Evolutionary conservation across 2,888 invertebrate genomes (phyloP), one percentile per base, ranked within the genome.

Genomic region (Trachelus troglodyta): DNA sequence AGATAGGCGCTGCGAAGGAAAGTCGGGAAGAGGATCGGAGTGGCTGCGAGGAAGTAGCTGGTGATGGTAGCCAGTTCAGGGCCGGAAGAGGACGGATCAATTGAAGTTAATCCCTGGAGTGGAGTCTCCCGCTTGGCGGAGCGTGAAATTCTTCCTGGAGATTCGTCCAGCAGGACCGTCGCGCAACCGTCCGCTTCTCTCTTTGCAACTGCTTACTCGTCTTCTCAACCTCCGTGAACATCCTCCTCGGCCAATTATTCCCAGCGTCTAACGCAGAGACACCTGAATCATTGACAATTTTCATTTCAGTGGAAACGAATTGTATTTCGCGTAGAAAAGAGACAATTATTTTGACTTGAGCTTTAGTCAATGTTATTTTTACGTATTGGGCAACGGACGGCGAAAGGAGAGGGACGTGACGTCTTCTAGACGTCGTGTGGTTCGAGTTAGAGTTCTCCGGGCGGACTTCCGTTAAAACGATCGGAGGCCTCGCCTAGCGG

Each of bases 91-190:
- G 85, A 84, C 85, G 89, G 89, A 89, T 89, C 89, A 89, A 89
- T 89, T 89, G 89, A 86, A 89, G 89, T 89, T 89, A 89, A 89
- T 89, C 89, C 90, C 89, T 87, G 85, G 89, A 88, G 89, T 89
- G 87, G 88, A 89, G 89, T 89, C 89, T 88, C 86, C 85, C 81
- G 89, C 89, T 89, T 85, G 85, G 85, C 84, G 83, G 85, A 89
- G 89, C 89, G 86, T 89, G 89, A 89, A 89, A 89, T 89, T 89
- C 88, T 87, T 89, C 89, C 88, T 89, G 87, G 35, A 40, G 34
- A 37, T 37, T 37, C 37, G 37, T 37, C 37, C 37, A 12, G 37
- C 37, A 37, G 37, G 4, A 37, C 3, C 37, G 37, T 12, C 37
- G 37, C 12, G 37, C 40, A 40, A 6, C 15, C 40, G 12, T 40